Conservation (phyloP, 2,888 invertebrate genomes). For the Germaria angustata region DNA sequence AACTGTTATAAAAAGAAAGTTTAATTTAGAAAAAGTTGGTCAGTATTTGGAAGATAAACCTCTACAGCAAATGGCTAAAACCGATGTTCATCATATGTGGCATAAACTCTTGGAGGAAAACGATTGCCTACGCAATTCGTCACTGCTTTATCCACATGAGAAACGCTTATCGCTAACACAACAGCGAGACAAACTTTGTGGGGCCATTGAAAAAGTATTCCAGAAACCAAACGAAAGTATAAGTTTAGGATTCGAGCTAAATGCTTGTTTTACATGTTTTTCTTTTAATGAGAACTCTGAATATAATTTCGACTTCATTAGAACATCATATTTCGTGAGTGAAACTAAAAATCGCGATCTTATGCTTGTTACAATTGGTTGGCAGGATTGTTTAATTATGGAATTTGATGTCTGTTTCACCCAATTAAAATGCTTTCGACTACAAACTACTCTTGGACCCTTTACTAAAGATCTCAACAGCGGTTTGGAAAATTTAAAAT, state of each 20-base stretch:
- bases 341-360: constrained; percentile 73
- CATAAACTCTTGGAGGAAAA: constrained; percentile 87
- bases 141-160: constrained; percentile 87
- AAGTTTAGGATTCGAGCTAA: constrained; percentile 83
- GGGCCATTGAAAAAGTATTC: constrained; percentile 85
- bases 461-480: constrained; percentile 70
- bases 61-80: constrained; percentile 84
- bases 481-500: constrained; percentile 78
- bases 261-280: constrained; percentile 82
- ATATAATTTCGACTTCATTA: constrained; percentile 68
- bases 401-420: constrained; percentile 77
- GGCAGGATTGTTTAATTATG: constrained; percentile 76
- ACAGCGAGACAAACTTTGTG: constrained; percentile 86
- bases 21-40: constrained; percentile 93
- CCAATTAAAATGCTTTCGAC: constrained; percentile 81
- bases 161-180: constrained; percentile 89
- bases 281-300: constrained; percentile 66
- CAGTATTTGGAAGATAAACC: constrained; percentile 92
- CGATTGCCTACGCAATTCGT: constrained; percentile 85
- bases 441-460: constrained; percentile 81
- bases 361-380: constrained; percentile 73
- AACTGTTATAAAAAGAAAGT: constrained; percentile 81
- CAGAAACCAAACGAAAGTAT: constrained; percentile 84
- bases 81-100: constrained; percentile 88
- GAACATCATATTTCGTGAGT: constrained; percentile 74